Evolutionary conservation across 2,888 invertebrate genomes (phyloP).

Genomic region (Icerya purchasi): DNA sequence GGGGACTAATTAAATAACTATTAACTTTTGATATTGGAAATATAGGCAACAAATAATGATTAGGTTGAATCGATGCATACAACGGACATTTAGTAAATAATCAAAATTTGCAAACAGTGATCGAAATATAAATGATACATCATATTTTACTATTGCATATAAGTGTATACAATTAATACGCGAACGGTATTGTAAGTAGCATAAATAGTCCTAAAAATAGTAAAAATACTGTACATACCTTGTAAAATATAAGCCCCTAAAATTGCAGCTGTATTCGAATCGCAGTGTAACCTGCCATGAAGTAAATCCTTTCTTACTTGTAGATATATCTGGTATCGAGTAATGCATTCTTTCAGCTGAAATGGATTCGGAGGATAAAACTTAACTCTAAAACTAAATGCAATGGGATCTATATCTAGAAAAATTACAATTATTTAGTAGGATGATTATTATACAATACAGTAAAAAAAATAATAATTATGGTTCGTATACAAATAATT

Average conservation of each 20-base stretch:
- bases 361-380: constrained; percentile 93
- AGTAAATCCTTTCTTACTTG: constrained; percentile 84
- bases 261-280: constrained; percentile 67
- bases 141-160: too few species aligned
- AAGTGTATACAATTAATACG: background rate
- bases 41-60: too few species aligned
- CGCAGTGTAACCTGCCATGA: constrained; percentile 84
- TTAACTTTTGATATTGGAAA: too few species aligned
- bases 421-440: constrained; percentile 15
- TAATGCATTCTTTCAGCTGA: constrained; percentile 77
- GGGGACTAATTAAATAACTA: too few species aligned
- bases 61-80: too few species aligned
- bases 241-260: constrained; percentile 81
- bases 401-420: constrained; percentile 69
- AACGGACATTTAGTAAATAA: too few species aligned
- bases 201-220: background rate
- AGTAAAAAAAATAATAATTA: background rate
- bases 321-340: constrained; percentile 81
- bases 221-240: constrained; percentile 34
- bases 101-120: too few species aligned
- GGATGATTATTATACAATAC: background rate
- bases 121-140: too few species aligned
- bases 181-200: background rate
- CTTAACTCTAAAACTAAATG: constrained; percentile 91
- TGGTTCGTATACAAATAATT: background rate